Evolutionary conservation across 2,888 invertebrate species (phyloP), one percentile per base, ranked within the genome.

Genomic region (Tiliacea citrago): DNA sequence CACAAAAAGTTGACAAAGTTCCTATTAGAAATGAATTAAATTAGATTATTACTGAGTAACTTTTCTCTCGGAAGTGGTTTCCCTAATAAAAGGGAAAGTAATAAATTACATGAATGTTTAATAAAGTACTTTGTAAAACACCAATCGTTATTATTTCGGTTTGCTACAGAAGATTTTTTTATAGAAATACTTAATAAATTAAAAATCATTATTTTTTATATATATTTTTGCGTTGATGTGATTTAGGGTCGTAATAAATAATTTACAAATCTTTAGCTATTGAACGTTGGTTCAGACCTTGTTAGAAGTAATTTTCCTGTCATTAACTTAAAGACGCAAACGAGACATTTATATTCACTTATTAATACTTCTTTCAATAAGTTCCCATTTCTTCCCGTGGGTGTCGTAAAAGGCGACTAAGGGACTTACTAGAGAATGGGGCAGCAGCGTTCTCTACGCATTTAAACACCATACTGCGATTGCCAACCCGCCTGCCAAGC

Each of bases 101-200:
- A 83, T 85, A 85, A 83, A 87, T 83, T 83, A 79, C 66, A 82
- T 79, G 70, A 79, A 76, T 75, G 71, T 77, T 83, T 77, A 86
- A 83, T 83, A 79, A 85, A 82, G 68, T 68, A 83, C 81, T 83
- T 79, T 68, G 70, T 77, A 76, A 84, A 80, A 85, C 75, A 77
- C 77, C 68, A 72, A 79, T 68, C 68, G 74, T 78, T 79, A 79
- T 81, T 77, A 70, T 84, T 76, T 67, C 63, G 42, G 42, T 67
- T 71, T 67, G 39, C n/a, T 73, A 63, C 24, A 60, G 61, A 65
- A 68, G 57, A 68, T 73, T 53, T 71, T 65, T 72, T 68, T 65
- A 4, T 16, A 29, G 51, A 49, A 61, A 35, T 73, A 42, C 13
- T 53, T 74, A 18, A 67, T 77, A 73, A 77, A n/a, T n/a, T n/a